These are phyloP conservation scores for Onchidella celtica DNA, from an alignment of 2,888 invertebrate genomes.

Conservation along the genomic window DNA sequence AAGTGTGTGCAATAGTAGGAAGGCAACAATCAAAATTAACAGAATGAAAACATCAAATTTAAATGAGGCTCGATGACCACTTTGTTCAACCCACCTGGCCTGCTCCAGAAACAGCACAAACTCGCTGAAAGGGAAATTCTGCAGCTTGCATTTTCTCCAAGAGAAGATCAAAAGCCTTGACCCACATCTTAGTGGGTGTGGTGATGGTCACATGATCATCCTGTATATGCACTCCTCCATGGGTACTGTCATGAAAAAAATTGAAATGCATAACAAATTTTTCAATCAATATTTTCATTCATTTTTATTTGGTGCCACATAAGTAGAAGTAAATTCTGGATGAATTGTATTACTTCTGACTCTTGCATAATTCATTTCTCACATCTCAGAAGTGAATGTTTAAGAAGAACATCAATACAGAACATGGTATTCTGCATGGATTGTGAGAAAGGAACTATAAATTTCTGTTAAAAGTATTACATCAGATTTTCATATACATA, in stretches of 20 bases:
- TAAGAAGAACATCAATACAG: no score
- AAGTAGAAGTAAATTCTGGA: neutral
- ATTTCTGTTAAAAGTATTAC: no score
- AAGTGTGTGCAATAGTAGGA: no score
- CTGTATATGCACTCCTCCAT: conserved; percentile 68
- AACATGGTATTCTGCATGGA: no score
- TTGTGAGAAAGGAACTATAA: no score
- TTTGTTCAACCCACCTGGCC: conserved; percentile 93
- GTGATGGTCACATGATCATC: conserved; percentile 81
- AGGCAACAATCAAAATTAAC: no score
- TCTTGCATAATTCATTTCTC: neutral
- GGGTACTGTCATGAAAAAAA: conserved; percentile 66
- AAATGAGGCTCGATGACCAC: no score
- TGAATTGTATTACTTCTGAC: neutral
- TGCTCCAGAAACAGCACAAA: conserved; percentile 93
- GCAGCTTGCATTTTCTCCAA: conserved; percentile 90
- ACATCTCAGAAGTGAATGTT: no score
- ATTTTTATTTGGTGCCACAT: neutral
- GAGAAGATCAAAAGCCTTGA: conserved; percentile 94
- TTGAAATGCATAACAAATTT: neutral
- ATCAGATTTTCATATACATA: no score
- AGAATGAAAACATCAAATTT: no score
- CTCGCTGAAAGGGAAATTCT: conserved; percentile 90
- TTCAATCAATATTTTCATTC: neutral
- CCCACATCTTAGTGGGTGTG: conserved; percentile 95